phyloP scores from a whole-genome alignment of 2,888 invertebrate genomes.

The Pteria penguin region DNA sequence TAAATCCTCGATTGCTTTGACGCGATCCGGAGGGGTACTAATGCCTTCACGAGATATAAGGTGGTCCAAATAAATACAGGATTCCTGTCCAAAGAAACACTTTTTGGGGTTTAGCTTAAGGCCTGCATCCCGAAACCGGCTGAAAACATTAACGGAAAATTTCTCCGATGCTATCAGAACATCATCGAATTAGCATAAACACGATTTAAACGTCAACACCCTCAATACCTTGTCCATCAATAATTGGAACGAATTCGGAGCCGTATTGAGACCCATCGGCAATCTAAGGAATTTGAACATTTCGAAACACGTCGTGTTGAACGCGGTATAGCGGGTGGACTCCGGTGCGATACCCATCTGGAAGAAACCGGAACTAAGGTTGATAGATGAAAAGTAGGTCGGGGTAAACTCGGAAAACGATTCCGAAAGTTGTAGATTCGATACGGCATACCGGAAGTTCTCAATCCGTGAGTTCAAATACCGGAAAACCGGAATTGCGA shows the following conservation, averaged over 20 bases:
- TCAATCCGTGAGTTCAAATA: constrained; percentile 23
- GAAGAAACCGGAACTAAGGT: constrained; percentile 33
- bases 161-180: background rate
- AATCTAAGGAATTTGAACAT: constrained; percentile 2
- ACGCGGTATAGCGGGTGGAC: constrained; percentile 13
- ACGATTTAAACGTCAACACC: constrained; percentile 25
- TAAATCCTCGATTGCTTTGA: background rate
- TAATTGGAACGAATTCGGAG: constrained; percentile 16
- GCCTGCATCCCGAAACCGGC: constrained; percentile 23
- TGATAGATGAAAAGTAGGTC: constrained; percentile 23
- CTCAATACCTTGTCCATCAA: constrained; percentile 27
- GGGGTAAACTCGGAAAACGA: constrained; percentile 26
- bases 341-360: constrained; percentile 14
- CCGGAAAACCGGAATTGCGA: constrained; percentile 17
- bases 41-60: constrained; percentile 13
- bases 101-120: constrained; percentile 29
- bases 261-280: background rate
- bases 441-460: constrained; percentile 27
- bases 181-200: background rate
- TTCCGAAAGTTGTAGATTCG: constrained; percentile 31
- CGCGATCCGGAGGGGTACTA: background rate
- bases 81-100: constrained; percentile 25
- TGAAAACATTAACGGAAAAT: constrained; percentile 7
- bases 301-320: constrained; percentile 15
- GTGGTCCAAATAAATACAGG: constrained; percentile 27